Evolutionary conservation across 1,140 invertebrate species (phyloP), one percentile per base, ranked within the genome.

Genomic region (Proales similis): DNA sequence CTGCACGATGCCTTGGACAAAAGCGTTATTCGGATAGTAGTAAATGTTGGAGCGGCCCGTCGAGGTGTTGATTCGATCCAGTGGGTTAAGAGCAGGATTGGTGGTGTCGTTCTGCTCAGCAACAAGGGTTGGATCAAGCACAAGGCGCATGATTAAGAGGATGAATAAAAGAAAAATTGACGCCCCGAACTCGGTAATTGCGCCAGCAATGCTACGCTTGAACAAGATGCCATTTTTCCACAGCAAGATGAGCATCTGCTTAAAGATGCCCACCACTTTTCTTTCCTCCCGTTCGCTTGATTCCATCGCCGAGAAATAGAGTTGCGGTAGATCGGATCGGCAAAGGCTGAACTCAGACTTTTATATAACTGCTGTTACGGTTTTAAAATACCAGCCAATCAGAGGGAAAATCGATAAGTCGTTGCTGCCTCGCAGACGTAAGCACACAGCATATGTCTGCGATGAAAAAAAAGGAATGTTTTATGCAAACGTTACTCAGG

Each of bases 181-280:
- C 5, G 30, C 51, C 19, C 5, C 1, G 14, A 57, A 42, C 45
- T 57, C 51, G 17, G 29, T 30, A 3, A 57, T 24, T 12, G 51
- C 45, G 7, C 51, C 51, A 39, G 36, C 14, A 19, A 57, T 42
- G 24, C 45, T 57, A 2, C 51, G 33, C 14, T 42, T 57, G 12
- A 57, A 57, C 14, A 57, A 36, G 12, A 57, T 4, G n/a, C 51
- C 19, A 57, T 57, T 57, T 26, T 57, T 57, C 51, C 51, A 57
- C 19, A 57, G 20, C 30, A 57, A 12, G 17, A 57, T 57, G 17
- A 57, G 45, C 29, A 42, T 42, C 30, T 57, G 51, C 2, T 42
- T 24, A 26, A 57, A 57, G 45, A 57, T 42, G 1, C 51, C 51
- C 27, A 57, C 51, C 6, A 57, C 51, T 42, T 57, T 57, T 42